A percentile compares a stretch with the other conserved stretches of the same genome.
phyloP scores from a whole-genome alignment of 2,888 invertebrate species.

The Acleris cristana region DNA sequence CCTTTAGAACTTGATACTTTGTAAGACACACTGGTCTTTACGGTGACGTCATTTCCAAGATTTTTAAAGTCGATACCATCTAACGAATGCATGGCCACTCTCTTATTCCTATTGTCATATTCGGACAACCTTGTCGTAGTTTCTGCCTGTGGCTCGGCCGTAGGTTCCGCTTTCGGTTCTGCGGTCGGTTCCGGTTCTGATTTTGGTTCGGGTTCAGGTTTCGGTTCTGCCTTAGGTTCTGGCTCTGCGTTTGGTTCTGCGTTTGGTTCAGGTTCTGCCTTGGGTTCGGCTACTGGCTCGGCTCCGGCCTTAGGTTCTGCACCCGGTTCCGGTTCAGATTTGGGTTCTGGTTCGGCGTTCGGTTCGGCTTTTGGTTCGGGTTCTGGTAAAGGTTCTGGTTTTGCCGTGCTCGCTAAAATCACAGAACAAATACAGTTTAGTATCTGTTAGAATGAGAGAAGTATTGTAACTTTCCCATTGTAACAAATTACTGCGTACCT shows the following conservation, averaged over 20 bases:
- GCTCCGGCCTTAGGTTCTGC: conserved; percentile 60
- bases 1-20: conserved; percentile 87
- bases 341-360: conserved; percentile 59
- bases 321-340: conserved; percentile 54
- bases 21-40: conserved; percentile 91
- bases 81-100: conserved; percentile 79
- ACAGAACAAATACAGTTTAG: neutral
- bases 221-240: conserved; percentile 66
- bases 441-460: too few species aligned
- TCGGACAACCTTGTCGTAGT: conserved; percentile 50
- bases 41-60: conserved; percentile 86
- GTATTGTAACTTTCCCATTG: too few species aligned
- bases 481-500: too few species aligned
- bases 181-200: conserved; percentile 55
- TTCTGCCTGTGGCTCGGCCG: conserved; percentile 69
- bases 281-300: conserved; percentile 62
- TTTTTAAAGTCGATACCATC: conserved; percentile 77
- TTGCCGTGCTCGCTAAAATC: conserved; percentile 56
- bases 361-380: conserved; percentile 69
- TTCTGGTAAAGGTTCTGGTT: conserved; percentile 56
- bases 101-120: conserved; percentile 78
- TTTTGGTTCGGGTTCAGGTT: conserved; percentile 61
- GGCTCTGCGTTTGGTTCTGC: conserved; percentile 62
- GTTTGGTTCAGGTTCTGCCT: conserved; percentile 56
- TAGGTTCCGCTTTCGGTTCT: conserved; percentile 58